These are phyloP conservation scores for Paragorgia papillata DNA, from an alignment of 92 coral and sea anemone genomes.

Conservation along the genomic window DNA sequence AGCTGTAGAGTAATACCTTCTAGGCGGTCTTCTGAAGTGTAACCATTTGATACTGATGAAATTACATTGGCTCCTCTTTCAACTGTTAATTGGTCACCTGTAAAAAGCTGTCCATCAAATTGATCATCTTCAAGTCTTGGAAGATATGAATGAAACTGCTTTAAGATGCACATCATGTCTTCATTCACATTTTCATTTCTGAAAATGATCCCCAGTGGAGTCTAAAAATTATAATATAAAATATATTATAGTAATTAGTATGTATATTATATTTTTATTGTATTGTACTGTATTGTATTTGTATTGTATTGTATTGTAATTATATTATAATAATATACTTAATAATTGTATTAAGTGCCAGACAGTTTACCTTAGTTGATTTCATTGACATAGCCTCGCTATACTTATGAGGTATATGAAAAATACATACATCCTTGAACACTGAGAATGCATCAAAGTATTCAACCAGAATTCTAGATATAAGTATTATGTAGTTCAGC, in stretches of 20 bases:
- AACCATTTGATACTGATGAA: conserved; percentile 51
- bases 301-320: too few relatives aligned
- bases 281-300: too few relatives aligned
- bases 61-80: conserved; percentile 50
- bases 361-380: conserved; percentile 57
- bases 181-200: conserved; percentile 27
- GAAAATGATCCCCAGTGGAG: conserved; percentile 17
- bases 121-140: not conserved
- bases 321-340: too few relatives aligned
- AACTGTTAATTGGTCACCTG: conserved; percentile 53
- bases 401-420: conserved; percentile 65
- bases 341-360: too few relatives aligned
- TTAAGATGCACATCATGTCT: conserved; percentile 12
- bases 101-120: conserved; percentile 34
- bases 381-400: conserved; percentile 59
- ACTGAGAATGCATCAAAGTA: too few relatives aligned
- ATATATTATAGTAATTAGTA: too few relatives aligned
- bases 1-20: conserved; percentile 55
- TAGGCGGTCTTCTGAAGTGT: conserved; percentile 51
- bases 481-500: too few relatives aligned
- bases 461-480: too few relatives aligned
- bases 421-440: too few relatives aligned
- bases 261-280: too few relatives aligned
- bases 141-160: conserved; percentile 20
- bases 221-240: not conserved